A percentile compares a stretch with the other conserved stretches of the same genome.
These are phyloP conservation scores for Stigmatopora nigra DNA, from an alignment of 2,113 vertebrate genomes.

Conservation along the genomic window DNA sequence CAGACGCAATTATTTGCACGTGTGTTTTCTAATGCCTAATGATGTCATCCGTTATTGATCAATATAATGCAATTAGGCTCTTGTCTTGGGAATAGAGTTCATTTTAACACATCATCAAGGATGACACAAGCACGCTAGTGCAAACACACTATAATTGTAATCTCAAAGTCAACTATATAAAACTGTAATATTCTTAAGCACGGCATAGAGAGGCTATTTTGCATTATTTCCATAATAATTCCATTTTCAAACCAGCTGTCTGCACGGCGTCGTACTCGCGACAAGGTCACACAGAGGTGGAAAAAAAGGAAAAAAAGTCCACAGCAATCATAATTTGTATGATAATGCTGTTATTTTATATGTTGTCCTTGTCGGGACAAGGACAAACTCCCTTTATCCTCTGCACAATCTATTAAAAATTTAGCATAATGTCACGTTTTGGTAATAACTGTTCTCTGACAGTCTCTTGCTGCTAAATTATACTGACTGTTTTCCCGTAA, in stretches of 20 bases:
- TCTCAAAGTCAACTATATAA: too few species aligned
- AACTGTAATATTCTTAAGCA: too few species aligned
- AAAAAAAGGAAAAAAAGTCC: conserved; percentile 11
- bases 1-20: conserved; percentile 25
- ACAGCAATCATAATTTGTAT: conserved; percentile 20
- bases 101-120: background rate
- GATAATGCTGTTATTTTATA: conserved; percentile 17
- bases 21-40: conserved; percentile 16
- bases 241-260: background rate
- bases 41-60: conserved; percentile 18
- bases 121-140: background rate
- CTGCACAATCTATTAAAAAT: conserved; percentile 19
- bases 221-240: background rate
- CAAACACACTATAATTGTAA: background rate
- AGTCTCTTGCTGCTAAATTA: conserved; percentile 19
- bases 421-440: conserved; percentile 11
- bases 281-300: conserved; percentile 24
- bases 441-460: conserved; percentile 26
- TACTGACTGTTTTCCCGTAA: conserved; percentile 34
- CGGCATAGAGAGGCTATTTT: too few species aligned
- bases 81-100: background rate
- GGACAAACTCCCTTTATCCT: conserved; percentile 18
- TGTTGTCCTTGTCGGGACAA: conserved; percentile 27
- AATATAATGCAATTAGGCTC: conserved; percentile 9
- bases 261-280: conserved; percentile 9